Conservation (phyloP, 1,140 invertebrate species). For the Brachionus rotundiformis region DNA sequence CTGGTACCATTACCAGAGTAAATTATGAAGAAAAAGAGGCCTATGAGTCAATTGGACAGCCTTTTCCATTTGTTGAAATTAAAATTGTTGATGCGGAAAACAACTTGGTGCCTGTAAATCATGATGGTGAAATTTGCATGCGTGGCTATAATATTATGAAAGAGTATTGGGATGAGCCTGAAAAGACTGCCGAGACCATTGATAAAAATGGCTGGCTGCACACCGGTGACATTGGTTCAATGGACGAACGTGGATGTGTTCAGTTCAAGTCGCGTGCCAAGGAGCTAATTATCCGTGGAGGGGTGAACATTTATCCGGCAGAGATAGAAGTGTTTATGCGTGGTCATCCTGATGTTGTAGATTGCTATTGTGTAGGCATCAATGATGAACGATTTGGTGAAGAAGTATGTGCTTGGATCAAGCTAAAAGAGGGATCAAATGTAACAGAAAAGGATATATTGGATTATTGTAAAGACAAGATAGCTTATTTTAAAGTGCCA, state of each 20-base stretch:
- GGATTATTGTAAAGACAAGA: constrained; percentile 75
- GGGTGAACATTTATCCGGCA: constrained; percentile 83
- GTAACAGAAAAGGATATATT: too few relatives aligned
- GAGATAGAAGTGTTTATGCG: constrained; percentile 65
- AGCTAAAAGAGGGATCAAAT: too few relatives aligned
- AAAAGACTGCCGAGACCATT: constrained; percentile 10
- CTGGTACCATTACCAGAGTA: neutral
- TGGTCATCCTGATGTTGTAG: constrained; percentile 25
- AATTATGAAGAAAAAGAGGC: neutral
- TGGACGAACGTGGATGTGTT: constrained; percentile 5
- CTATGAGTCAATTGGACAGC: neutral
- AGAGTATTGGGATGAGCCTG: constrained; percentile 43
- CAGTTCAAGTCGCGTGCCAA: constrained; percentile 79
- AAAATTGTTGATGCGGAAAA: constrained; percentile 73
- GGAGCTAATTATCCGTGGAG: constrained; percentile 86
- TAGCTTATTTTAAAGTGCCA: constrained; percentile 79
- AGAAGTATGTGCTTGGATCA: too few relatives aligned
- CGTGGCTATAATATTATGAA: constrained; percentile 45
- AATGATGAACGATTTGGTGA: too few relatives aligned
- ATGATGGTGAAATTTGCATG: constrained; percentile 53
- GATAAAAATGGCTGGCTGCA: constrained; percentile 32
- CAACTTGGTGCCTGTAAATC: constrained; percentile 73
- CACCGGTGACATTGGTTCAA: constrained; percentile 47
- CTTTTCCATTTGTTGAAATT: constrained; percentile 59
- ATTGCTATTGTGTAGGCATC: constrained; percentile 65